Evolutionary conservation across 2,113 vertebrate genomes (phyloP).

Genomic region (Corythaeola cristata): DNA sequence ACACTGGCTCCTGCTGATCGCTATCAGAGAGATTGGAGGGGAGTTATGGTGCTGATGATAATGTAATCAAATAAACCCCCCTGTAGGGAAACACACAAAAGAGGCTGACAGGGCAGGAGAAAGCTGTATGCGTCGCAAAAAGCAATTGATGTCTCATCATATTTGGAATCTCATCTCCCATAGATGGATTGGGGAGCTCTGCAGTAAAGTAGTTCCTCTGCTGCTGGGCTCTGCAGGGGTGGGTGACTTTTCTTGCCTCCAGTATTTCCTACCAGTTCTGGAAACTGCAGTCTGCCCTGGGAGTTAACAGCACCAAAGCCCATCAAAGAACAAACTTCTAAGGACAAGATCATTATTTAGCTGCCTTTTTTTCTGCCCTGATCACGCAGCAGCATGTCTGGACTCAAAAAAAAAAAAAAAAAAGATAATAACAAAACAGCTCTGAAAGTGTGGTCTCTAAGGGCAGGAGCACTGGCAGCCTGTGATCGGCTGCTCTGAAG

Average conservation of each 20-base stretch:
- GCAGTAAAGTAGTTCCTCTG: background rate
- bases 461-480: background rate
- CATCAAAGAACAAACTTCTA: background rate
- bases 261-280: background rate
- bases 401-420: background rate
- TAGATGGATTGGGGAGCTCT: background rate
- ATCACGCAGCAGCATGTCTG: background rate
- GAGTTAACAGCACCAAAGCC: background rate
- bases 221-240: background rate
- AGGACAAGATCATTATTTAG: background rate
- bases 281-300: background rate
- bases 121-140: background rate
- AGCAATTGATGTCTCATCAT: background rate
- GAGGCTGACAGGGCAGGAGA: background rate
- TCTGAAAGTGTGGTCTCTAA: background rate
- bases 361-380: background rate
- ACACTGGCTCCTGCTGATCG: background rate
- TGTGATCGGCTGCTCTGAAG: background rate
- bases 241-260: background rate
- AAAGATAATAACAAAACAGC: background rate
- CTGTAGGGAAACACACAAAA: background rate
- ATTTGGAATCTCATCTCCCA: background rate
- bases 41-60: background rate
- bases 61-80: background rate
- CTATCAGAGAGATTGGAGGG: background rate